Base-by-base conservation (phyloP, 53 echinoderm and acorn worm genomes). In the Zoroaster sp. region DNA sequence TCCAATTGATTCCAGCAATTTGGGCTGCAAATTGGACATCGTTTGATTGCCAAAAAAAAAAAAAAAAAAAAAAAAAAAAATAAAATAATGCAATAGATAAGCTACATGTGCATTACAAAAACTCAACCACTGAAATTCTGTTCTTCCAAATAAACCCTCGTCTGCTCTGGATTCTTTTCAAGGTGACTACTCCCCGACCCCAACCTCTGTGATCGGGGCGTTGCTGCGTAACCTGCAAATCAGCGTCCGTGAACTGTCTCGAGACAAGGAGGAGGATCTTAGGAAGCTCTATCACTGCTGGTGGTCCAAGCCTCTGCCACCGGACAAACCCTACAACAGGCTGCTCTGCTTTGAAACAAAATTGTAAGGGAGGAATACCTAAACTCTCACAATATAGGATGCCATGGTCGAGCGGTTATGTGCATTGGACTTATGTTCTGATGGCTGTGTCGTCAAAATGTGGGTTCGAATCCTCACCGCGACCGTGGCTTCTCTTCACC, bases 321-420 rank as follows among this genome's bases (percentile, higher is more conserved):
- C 72, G 42, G 43, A 88, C 30, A 89, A 90, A 33, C 93, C 94
- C 1, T 96, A 72, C 80, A 75, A 74, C 12, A 88, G 91, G 40
- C 54, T 96, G 9, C 83, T 96, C 43, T 96, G 96, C 75, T 96
- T 96, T 91, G 96, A 96, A 80, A 94, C 92, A 30, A 94, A 66
- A 77, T 23, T 83, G 94, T 94, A 85, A 46, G 74, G 38, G 12
- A 54, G 17, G 47, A 39, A 13, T 70, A 11, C 20, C 4, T 69
- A 1, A 25, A 44, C 7, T 12, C 45, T 10, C 8, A 44, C 7
- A 7, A 44, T 44, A 44, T 12, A 44, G 7, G 12, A 44, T 7
- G 45, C 12, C 12, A 10, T 12, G 12, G 7, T 12, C 45, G 12
- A 7, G 12, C 8, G 7, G 12, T 44, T 44, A 12, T 44, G 45